These are phyloP conservation scores for Neosalanx taihuensis DNA, from an alignment of 2,797 vertebrate genomes.

Conservation along the genomic window DNA sequence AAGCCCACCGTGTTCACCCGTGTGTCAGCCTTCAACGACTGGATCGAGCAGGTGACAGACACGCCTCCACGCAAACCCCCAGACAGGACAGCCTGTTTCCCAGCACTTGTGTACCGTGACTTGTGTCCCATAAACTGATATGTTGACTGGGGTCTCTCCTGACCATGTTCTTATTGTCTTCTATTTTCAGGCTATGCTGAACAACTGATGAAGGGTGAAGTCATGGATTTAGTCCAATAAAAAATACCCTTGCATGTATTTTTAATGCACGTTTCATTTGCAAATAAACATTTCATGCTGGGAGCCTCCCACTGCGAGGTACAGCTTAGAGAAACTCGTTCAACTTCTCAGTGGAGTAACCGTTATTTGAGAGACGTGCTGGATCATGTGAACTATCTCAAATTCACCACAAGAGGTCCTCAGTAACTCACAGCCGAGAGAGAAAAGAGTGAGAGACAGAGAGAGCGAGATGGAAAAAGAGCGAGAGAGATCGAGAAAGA, in stretches of 20 bases:
- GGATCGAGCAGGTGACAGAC: conserved; percentile 77
- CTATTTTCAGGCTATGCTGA: conserved; percentile 71
- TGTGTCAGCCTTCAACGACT: conserved; percentile 80
- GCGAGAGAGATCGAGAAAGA: too few relatives aligned
- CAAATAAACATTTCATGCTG: neutral
- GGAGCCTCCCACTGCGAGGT: too few relatives aligned
- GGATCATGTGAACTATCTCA: conserved; percentile 33
- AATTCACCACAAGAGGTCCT: conserved; percentile 69
- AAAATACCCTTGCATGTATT: neutral
- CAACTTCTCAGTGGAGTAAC: neutral
- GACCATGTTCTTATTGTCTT: conserved; percentile 18
- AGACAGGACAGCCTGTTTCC: neutral
- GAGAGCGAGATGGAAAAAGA: too few relatives aligned
- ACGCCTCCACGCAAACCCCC: neutral
- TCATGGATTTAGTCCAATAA: conserved; percentile 42
- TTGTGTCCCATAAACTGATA: neutral
- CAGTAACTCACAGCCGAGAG: conserved; percentile 37
- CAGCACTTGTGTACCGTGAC: too few relatives aligned
- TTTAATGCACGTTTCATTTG: neutral
- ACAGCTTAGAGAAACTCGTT: too few relatives aligned
- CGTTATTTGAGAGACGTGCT: neutral
- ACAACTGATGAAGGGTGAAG: conserved; percentile 59
- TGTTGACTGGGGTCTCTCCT: neutral
- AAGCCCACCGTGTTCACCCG: conserved; percentile 90
- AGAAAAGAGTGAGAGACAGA: too few relatives aligned